Base-by-base conservation (phyloP, 2,888 invertebrate genomes). In the Morpho achilles region DNA sequence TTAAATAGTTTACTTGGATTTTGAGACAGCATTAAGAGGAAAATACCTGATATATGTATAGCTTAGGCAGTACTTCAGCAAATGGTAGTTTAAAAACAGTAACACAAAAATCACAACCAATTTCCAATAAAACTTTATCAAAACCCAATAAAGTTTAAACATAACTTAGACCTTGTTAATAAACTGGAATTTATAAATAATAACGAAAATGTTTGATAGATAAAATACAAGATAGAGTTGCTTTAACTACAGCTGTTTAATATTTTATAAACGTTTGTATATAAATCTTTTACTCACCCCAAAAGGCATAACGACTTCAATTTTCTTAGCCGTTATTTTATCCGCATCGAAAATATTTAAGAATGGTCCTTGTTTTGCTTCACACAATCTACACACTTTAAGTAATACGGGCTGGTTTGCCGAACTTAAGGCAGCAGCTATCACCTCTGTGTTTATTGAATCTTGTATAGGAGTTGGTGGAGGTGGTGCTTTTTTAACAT, bases 341-440 rank as follows among this genome's bases (percentile, higher is more conserved):
- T 87, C 90, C 45, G 80, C 72, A 50, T 85, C 88, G 62, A 91
- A 91, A 61, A 91, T 91, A 60, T 91, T 86, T 7, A 89, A 76
- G 62, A 91, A 91, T 2, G 91, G 91, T 0, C 91, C 91, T 73
- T 88, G 87, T 74, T 86, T 87, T 46, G 79, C 69, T 67, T 87
- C 91, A 63, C 91, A 91, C 1, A 91, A 72, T 56, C 91, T 75
- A 68, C 91, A 91, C 16, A 89, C 75, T 76, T 89, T 90, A 58
- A 81, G 60, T 44, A 81, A 69, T 42, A 80, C 71, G 44, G 76
- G 69, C 54, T 74, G 76, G 50, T 74, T 72, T 8, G 70, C 67
- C 9, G 77, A 60, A 63, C 67, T 76, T 9, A 76, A 56, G 3
- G 79, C 76, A 10, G 77, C 73, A 2, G 79, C 69, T 59, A 79